Evolutionary conservation across 2,797 vertebrate species (phyloP).

Genomic region (Diplodus sargus): DNA sequence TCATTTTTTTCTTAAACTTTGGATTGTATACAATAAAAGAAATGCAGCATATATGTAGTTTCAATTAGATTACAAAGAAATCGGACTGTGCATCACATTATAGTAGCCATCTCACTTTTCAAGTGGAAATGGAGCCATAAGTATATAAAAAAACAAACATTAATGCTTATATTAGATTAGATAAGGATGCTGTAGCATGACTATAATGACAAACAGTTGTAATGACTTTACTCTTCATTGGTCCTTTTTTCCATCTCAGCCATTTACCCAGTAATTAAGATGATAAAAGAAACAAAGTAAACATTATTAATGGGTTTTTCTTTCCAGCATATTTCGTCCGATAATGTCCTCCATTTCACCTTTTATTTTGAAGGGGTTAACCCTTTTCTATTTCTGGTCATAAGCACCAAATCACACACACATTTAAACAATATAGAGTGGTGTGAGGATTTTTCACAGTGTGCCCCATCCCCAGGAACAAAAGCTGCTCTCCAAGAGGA

Average conservation of each 20-base stretch:
- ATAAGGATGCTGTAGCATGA: not conserved
- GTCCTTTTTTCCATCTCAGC: not conserved
- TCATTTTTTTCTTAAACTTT: not conserved
- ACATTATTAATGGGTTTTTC: not conserved
- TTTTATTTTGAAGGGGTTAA: constrained; percentile 16
- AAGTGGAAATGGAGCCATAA: not conserved
- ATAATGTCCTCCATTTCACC: not conserved
- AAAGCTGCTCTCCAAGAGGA: not conserved
- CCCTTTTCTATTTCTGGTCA: too few species aligned
- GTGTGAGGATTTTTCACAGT: not conserved
- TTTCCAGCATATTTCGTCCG: not conserved
- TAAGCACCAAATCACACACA: not conserved
- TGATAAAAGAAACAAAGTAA: not conserved
- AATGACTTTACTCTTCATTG: not conserved
- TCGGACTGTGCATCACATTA: not conserved
- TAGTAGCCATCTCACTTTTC: not conserved
- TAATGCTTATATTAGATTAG: not conserved
- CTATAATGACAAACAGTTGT: not conserved
- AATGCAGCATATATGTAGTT: too few species aligned
- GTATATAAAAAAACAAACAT: not conserved
- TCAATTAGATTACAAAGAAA: not conserved
- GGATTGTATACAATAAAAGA: not conserved
- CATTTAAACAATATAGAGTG: not conserved
- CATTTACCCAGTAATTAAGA: not conserved
- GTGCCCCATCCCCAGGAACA: not conserved